These are phyloP conservation scores for Hermaeophaga mercurialis DNA, from an alignment of 2,888 invertebrate genomes.

Conservation along the genomic window DNA sequence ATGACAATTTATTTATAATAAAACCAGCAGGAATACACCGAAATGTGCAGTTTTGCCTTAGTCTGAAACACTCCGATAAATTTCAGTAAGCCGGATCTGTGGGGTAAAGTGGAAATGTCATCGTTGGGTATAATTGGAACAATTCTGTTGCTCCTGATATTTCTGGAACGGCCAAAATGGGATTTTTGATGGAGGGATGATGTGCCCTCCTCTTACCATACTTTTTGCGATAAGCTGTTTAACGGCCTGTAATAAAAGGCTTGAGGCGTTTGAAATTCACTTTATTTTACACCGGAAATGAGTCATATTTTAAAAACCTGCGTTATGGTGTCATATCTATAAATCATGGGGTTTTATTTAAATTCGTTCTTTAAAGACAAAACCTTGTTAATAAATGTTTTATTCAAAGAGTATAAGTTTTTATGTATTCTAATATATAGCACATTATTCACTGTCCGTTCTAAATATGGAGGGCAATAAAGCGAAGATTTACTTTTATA, in stretches of 20 bases:
- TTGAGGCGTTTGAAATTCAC: conserved; percentile 24
- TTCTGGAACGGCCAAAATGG: conserved; percentile 30
- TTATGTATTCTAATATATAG: not conserved
- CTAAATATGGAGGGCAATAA: not conserved
- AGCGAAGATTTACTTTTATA: not conserved
- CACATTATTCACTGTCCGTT: not conserved
- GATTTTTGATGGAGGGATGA: conserved; percentile 29
- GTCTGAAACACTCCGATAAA: too few species aligned
- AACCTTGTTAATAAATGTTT: not conserved
- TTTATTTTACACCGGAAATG: conserved; percentile 25
- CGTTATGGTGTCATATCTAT: too few species aligned
- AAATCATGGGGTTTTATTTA: too few species aligned
- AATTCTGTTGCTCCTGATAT: conserved; percentile 34
- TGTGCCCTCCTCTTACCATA: conserved; percentile 23
- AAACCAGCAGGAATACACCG: too few species aligned
- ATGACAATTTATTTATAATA: too few species aligned
- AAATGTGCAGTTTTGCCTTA: too few species aligned
- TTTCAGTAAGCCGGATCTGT: conserved; percentile 1
- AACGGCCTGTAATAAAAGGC: conserved; percentile 29
- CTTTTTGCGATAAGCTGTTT: conserved; percentile 29
- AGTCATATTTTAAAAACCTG: conserved; percentile 20
- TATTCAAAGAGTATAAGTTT: not conserved
- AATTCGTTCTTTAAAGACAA: not conserved
- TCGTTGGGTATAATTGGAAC: conserved; percentile 28
- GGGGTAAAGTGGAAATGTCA: conserved; percentile 30